Base-by-base conservation (phyloP, 2,797 vertebrate species). In the Streptopelia turtur region DNA sequence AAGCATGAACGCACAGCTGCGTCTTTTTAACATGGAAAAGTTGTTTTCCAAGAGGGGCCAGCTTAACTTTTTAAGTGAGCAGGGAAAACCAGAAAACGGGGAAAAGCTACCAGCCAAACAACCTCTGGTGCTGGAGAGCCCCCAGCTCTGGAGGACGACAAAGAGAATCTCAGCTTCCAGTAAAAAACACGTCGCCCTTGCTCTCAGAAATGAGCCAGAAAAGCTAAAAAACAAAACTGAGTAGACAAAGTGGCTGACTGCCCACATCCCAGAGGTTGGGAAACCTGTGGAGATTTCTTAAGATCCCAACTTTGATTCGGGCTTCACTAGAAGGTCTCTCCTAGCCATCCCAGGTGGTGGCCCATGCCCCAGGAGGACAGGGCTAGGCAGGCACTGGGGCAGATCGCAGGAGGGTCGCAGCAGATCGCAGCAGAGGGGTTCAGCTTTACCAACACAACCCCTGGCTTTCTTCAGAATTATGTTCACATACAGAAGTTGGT, bases 401-500 rank as follows among this genome's bases (percentile, higher is more conserved):
- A 83, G 56, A 22, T 18, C 0, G 0, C n/a, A 53, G 33, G 31
- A 80, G n/a, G n/a, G n/a, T n/a, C n/a, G n/a, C n/a, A n/a, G n/a
- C n/a, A n/a, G n/a, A n/a, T n/a, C n/a, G n/a, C n/a, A 15, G 37
- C 43, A 95, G 56, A 56, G 43, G 49, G 25, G 16, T 59, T 81
- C 76, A 35, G 72, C 22, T 68, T 65, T 74, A 84, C 33, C 72
- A 70, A 31, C 49, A 53, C 77, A 89, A 83, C 57, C 77, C 68
- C 20, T 10, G 41, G 59, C 63, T 82, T 83, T 53, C 69, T 66
- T 43, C 47, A 7, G 25, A 77, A 90, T 45, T 45, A 43, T 50
- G 39, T 69, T 95, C 94, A 94, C 75, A 74, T 39, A 88, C 89
- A 94, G 61, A 97, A 52, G 55, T 52, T 83, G 80, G 68, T 47